Conservation (phyloP, 2,797 vertebrate genomes). For the Peromyscus eremicus region DNA sequence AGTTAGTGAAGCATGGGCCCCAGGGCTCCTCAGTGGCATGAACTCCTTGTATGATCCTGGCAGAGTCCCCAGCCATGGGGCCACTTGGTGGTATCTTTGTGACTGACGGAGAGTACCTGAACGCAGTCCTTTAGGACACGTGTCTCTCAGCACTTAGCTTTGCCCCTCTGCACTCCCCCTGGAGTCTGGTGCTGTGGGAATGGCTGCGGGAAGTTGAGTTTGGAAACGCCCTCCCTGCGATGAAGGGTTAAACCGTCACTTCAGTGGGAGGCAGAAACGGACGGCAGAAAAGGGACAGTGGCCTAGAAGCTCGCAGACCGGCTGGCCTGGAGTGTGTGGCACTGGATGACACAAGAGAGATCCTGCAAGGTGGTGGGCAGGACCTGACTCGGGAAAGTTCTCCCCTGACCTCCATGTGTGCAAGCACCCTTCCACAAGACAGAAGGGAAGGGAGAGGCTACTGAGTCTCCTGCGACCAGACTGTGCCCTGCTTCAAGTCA, state of each 20-base stretch:
- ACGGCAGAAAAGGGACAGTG: background rate
- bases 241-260: background rate
- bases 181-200: background rate
- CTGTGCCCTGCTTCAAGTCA: background rate
- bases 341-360: background rate
- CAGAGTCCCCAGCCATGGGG: background rate
- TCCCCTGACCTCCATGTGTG: background rate
- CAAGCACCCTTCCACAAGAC: background rate
- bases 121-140: background rate
- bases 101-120: background rate
- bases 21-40: background rate
- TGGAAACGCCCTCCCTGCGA: background rate
- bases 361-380: background rate
- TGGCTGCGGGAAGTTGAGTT: background rate
- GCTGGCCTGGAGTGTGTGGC: background rate
- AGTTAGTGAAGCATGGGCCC: background rate
- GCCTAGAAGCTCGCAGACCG: background rate
- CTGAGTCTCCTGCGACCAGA: background rate
- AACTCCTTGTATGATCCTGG: background rate
- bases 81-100: background rate
- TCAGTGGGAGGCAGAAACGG: background rate
- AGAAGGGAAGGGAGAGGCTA: background rate
- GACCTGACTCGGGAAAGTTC: background rate
- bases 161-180: background rate
- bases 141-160: background rate